Evolutionary conservation across 2,797 vertebrate genomes (phyloP).

Genomic region (Erethizon dorsatum): DNA sequence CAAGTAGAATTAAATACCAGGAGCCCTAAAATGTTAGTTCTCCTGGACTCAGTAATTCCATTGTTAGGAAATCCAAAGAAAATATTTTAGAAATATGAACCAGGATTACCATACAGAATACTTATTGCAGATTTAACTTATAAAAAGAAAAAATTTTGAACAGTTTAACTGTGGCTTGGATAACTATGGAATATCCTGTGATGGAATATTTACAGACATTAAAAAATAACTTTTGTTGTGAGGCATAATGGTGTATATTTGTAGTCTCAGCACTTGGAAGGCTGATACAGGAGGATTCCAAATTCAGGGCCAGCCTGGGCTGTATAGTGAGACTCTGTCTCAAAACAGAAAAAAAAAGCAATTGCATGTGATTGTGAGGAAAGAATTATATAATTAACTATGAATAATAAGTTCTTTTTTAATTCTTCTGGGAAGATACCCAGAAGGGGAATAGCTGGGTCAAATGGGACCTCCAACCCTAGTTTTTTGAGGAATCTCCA

Average conservation of each 20-base stretch:
- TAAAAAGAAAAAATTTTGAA: background rate
- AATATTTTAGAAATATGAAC: slow-evolving; percentile 51
- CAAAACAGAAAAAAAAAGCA: background rate
- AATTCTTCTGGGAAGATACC: no score
- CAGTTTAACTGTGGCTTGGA: background rate
- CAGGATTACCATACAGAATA: background rate
- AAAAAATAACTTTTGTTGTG: background rate
- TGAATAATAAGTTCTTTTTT: background rate
- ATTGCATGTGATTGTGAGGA: background rate
- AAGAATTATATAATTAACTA: background rate
- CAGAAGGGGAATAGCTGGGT: no score
- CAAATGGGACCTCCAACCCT: no score
- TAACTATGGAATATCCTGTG: background rate
- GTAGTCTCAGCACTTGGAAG: background rate
- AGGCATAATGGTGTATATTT: background rate
- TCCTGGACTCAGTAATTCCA: slow-evolving; percentile 39
- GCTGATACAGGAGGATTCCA: background rate
- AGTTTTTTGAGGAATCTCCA: no score
- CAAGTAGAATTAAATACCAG: background rate
- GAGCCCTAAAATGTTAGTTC: background rate
- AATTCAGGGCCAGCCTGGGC: background rate
- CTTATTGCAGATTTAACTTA: background rate
- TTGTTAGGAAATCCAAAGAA: background rate
- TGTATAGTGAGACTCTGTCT: background rate
- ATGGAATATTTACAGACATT: background rate